phyloP scores from a whole-genome alignment of 2,797 vertebrate genomes.

The Onychomys arenicola region DNA sequence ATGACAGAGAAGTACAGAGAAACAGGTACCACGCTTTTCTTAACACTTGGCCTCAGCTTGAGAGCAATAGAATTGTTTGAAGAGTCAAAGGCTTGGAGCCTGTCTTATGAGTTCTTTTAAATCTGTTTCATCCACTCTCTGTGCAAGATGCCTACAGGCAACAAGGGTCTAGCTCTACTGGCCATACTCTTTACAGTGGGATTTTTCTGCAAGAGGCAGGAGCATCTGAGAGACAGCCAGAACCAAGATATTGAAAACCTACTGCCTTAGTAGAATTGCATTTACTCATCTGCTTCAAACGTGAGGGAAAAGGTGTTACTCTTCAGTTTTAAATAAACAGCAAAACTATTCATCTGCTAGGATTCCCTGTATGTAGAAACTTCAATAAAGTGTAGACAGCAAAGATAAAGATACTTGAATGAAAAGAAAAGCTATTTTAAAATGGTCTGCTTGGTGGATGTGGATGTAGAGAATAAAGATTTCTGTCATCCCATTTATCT shows the following conservation, averaged over 20 bases:
- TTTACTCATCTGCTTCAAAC: background rate
- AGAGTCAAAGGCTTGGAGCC: slow-evolving; percentile 5
- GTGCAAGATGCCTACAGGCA: background rate
- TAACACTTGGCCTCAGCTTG: slow-evolving; percentile 19
- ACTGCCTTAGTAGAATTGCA: background rate
- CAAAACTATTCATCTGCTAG: background rate
- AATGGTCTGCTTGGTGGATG: background rate
- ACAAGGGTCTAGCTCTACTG: background rate
- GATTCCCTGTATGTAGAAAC: background rate
- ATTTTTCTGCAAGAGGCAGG: background rate
- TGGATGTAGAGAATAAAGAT: background rate
- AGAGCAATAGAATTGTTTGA: background rate
- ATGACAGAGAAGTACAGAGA: background rate
- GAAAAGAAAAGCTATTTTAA: background rate
- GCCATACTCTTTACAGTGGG: background rate
- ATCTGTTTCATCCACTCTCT: background rate
- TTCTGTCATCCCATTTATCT: background rate
- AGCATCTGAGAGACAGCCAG: background rate
- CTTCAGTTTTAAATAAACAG: background rate
- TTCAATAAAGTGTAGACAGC: background rate
- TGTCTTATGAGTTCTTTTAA: background rate
- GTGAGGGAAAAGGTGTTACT: background rate
- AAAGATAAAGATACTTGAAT: background rate
- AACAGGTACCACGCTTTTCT: background rate
- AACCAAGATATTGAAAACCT: background rate